A percentile compares a stretch with the other conserved stretches of the same genome.
These are phyloP conservation scores for Noctua fimbriata DNA, from an alignment of 2,888 invertebrate genomes.

Conservation along the genomic window DNA sequence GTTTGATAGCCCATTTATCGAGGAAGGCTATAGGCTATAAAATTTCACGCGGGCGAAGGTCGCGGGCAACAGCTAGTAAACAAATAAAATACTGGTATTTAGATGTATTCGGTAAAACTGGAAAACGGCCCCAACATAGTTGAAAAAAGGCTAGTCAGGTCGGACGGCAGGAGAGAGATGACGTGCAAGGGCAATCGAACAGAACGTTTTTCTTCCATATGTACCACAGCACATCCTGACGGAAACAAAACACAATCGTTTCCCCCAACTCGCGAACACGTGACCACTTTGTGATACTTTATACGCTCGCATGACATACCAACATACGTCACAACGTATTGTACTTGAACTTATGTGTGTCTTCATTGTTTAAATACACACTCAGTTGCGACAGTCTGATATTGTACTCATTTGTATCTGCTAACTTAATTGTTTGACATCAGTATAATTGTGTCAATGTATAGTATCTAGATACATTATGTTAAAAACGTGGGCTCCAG, in stretches of 20 bases:
- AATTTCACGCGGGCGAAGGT: too few species aligned
- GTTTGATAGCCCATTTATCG: too few species aligned
- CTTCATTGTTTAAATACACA: conserved; percentile 32
- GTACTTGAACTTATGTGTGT: conserved; percentile 54
- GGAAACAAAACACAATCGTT: not conserved
- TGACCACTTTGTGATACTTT: conserved; percentile 4
- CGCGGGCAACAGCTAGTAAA: too few species aligned
- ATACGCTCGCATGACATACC: not conserved
- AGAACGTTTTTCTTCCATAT: not conserved
- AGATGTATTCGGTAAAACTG: not conserved
- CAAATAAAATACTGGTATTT: not conserved
- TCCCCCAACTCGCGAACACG: conserved; percentile 12
- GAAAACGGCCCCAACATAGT: not conserved
- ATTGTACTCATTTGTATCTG: conserved; percentile 1
- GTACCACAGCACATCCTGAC: not conserved
- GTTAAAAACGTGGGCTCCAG: not conserved
- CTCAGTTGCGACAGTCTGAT: conserved; percentile 35
- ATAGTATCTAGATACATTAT: not conserved
- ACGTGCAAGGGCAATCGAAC: not conserved
- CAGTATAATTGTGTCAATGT: not conserved
- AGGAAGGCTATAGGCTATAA: too few species aligned
- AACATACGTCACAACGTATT: conserved; percentile 34
- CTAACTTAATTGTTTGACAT: conserved; percentile 9
- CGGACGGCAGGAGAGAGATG: not conserved
- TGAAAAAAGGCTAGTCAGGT: not conserved